Evolutionary conservation across 1,140 invertebrate genomes (phyloP).

Genomic region (Vollenhovia emeryi): DNA sequence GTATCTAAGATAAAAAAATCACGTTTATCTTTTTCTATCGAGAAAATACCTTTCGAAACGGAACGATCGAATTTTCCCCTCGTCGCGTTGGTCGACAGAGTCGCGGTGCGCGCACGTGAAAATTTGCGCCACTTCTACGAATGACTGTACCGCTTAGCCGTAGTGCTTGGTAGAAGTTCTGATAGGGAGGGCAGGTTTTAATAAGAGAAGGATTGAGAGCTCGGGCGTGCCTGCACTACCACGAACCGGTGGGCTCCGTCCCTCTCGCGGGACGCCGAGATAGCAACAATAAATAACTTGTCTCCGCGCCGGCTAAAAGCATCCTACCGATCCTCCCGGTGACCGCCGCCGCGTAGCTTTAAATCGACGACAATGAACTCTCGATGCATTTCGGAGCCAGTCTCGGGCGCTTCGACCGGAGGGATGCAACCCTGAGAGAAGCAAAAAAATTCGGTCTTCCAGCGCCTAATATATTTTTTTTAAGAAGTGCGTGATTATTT

Average conservation of each 20-base stretch:
- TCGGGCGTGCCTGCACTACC: slow-evolving; percentile 72
- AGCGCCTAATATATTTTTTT: neutral
- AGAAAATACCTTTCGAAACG: neutral
- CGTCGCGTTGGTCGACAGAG: neutral
- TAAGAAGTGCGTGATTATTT: neutral
- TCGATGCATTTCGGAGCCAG: slow-evolving; percentile 39
- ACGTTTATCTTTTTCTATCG: neutral
- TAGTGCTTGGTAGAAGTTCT: slow-evolving; percentile 78
- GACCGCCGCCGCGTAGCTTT: slow-evolving; percentile 61
- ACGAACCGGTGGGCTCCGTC: slow-evolving; percentile 69
- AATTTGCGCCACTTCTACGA: slow-evolving; percentile 66
- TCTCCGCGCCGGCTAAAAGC: slow-evolving; percentile 82
- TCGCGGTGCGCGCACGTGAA: neutral
- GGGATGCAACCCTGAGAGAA: neutral
- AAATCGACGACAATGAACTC: slow-evolving; percentile 28
- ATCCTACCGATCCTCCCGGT: slow-evolving; percentile 75
- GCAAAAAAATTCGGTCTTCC: neutral
- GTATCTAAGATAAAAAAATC: neutral
- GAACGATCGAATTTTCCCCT: neutral
- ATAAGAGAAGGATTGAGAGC: slow-evolving; percentile 84
- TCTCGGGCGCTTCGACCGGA: neutral
- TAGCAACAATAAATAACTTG: slow-evolving; percentile 86
- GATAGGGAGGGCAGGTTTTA: slow-evolving; percentile 84
- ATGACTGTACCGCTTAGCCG: slow-evolving; percentile 75
- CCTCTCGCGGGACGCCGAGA: slow-evolving; percentile 76